Conservation (phyloP, 1,140 invertebrate species). For the Drosophila willistoni region DNA sequence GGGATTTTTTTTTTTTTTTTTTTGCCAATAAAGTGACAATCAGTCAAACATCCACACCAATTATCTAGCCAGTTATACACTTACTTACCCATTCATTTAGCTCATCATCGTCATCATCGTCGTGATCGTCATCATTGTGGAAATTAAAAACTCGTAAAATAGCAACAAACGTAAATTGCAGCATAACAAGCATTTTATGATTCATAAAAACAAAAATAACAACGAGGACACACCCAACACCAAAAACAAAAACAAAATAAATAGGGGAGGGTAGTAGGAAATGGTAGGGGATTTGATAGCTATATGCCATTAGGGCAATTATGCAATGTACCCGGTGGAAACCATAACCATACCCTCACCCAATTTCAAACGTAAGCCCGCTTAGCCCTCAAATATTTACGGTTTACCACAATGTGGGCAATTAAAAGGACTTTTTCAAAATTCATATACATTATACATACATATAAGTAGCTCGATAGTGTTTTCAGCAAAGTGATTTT, state of each 20-base stretch:
- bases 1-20: neutral
- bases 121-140: constrained; percentile 2
- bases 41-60: constrained; percentile 37
- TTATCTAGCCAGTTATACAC: neutral
- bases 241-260: neutral
- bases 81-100: constrained; percentile 11
- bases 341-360: neutral
- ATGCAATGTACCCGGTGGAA: constrained; percentile 29
- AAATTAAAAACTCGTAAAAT: constrained; percentile 79
- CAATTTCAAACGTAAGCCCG: neutral
- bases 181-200: constrained; percentile 77
- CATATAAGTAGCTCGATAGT: too few relatives aligned
- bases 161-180: constrained; percentile 71
- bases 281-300: neutral
- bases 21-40: constrained; percentile 74
- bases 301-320: constrained; percentile 46
- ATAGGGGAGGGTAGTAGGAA: neutral
- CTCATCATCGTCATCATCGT: constrained; percentile 16
- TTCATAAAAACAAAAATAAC: constrained; percentile 46
- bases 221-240: constrained; percentile 14
- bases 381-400: neutral
- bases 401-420: too few relatives aligned
- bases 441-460: too few relatives aligned
- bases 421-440: too few relatives aligned
- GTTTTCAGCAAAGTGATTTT: too few relatives aligned